Evolutionary conservation across 2,113 vertebrate species (phyloP).

Genomic region (Lagopus muta): DNA sequence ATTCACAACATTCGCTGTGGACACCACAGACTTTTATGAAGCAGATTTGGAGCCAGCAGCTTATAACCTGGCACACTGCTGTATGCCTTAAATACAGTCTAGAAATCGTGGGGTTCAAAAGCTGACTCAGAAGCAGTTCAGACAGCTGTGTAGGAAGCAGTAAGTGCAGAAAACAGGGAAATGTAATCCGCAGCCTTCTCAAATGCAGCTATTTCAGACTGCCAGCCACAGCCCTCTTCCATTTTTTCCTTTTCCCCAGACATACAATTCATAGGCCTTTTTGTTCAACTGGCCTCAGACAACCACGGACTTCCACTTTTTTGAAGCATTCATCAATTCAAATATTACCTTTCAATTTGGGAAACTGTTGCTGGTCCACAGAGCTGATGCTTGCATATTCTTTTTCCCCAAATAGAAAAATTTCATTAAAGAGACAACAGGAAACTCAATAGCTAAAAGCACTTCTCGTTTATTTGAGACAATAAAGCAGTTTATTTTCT

Average conservation of each 20-base stretch:
- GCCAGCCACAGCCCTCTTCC: background rate
- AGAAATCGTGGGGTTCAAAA: background rate
- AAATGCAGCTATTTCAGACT: background rate
- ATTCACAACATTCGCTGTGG: constrained; percentile 6
- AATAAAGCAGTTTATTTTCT: background rate
- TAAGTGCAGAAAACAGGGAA: background rate
- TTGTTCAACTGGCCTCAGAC: background rate
- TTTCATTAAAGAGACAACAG: background rate
- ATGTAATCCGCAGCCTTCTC: background rate
- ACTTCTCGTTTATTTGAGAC: background rate
- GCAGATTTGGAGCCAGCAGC: background rate
- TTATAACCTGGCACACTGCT: background rate
- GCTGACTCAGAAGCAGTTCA: constrained; percentile 47
- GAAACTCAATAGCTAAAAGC: background rate
- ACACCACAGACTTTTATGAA: background rate
- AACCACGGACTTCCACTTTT: background rate
- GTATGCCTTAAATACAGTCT: constrained; percentile 20
- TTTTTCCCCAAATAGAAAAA: background rate
- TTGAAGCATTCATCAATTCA: background rate
- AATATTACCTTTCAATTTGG: background rate
- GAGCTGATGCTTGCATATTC: background rate
- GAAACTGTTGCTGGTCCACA: background rate
- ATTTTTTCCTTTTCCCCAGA: background rate
- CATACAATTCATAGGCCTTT: fast-evolving
- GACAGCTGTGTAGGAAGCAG: constrained; percentile 47